Base-by-base conservation (phyloP, 2,888 invertebrate species). In the Chrysotoxum bicinctum region DNA sequence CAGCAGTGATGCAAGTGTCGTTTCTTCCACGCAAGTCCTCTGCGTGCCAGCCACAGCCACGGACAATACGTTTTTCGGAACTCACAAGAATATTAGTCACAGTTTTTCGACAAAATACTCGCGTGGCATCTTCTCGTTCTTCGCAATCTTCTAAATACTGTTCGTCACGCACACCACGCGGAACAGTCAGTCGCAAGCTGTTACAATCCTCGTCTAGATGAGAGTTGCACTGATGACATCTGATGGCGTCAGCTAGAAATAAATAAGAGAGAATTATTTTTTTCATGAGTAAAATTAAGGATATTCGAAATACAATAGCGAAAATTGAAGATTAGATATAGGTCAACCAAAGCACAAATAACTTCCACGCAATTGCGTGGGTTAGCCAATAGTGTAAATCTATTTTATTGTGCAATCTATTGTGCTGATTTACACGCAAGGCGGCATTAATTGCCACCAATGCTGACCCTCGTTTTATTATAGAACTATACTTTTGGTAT, bases 201-300 rank as follows among this genome's bases (percentile, higher is more conserved):
- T 92, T 91, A 89, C 96, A 96, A 91, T 94, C 94, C 12, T 94
- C 93, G 91, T 96, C 94, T 89, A 94, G 93, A 66, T 92, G 93
- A 45, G 96, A 96, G 90, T 95, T 96, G 91, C 97, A 97, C 87
- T 95, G 95, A 91, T 94, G 96, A 89, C 97, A 97, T 58, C 93
- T 93, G 87, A 95, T 93, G 3, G 93, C 92, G 16, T 92, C 89
- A 87, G 92, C 94, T 94, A 14, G 19, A 45, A 64, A 64, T 64
- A 58, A 21, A 37, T 14, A 69, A 10, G 16, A 58, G 1, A 19
- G 8, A 54, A 6, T 16, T 43, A 32, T 5, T 23, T 50, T 21
- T 10, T 6, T 7, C 30, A 26, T 68, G 16, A 37, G 14, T 56
- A 3, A 69, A 58, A 26, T n/a, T 3, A 23, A 58, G 37, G 58